Base-by-base conservation (phyloP, 2,797 vertebrate genomes). In the Chanos chanos region DNA sequence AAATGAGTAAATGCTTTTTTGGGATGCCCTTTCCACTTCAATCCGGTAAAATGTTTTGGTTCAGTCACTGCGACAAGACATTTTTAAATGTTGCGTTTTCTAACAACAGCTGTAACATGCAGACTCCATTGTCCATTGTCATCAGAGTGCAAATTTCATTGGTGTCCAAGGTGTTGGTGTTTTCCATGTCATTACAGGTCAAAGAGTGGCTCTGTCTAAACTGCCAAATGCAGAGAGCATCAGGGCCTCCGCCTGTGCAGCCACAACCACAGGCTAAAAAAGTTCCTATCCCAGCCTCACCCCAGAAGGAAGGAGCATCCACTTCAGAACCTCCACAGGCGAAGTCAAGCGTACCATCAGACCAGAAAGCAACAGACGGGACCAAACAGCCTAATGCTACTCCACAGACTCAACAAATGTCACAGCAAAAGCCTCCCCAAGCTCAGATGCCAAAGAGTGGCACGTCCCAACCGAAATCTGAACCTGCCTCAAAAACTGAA, bases 121-220 rank as follows among this genome's bases (percentile, higher is more conserved):
- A n/a, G n/a, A n/a, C n/a, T n/a, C n/a, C n/a, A n/a, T n/a, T n/a
- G n/a, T n/a, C n/a, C n/a, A n/a, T n/a, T n/a, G n/a, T n/a, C n/a
- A n/a, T n/a, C n/a, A n/a, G n/a, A n/a, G n/a, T n/a, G n/a, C n/a
- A n/a, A n/a, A n/a, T n/a, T n/a, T n/a, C n/a, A n/a, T n/a, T n/a
- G n/a, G n/a, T n/a, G n/a, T n/a, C n/a, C n/a, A n/a, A n/a, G n/a
- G n/a, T n/a, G n/a, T n/a, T n/a, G n/a, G 5, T 21, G 9, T 12
- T 33, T n/a, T n/a, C 7, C 10, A 12, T 34, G 10, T 2, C 31
- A 10, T n/a, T 75, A 13, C 79, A 94, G 92, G 77, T 89, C 40
- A 89, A 83, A 5, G 90, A 93, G 63, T 93, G 92, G 93, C 89
- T 94, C 28, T 94, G 92, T 83, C 89, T 94, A 70, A 93, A 89